Conservation (phyloP, 1,140 invertebrate genomes). For the Drosophila orena region DNA sequence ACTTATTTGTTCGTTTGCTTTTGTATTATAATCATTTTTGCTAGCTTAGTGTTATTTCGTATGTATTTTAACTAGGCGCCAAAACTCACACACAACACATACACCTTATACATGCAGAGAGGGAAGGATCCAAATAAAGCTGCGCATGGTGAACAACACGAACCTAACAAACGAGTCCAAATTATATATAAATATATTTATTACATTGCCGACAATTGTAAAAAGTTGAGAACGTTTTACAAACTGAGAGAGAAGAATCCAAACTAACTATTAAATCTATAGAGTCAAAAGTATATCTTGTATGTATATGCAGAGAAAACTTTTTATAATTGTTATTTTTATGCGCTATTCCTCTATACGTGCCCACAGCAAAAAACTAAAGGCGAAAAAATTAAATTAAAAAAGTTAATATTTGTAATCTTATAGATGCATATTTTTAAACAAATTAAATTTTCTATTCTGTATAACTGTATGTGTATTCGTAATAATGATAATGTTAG, state of each 20-base stretch:
- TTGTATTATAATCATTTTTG: conserved; percentile 84
- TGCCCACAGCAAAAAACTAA: conserved; percentile 31
- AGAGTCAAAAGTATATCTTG: conserved; percentile 49
- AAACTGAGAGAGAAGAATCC: conserved; percentile 38
- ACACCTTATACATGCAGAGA: conserved; percentile 12
- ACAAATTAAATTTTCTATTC: conserved; percentile 66
- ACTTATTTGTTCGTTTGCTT: conserved; percentile 84
- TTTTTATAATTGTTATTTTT: conserved; percentile 82
- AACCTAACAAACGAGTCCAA: conserved; percentile 52
- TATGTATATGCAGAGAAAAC: conserved; percentile 56
- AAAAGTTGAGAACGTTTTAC: conserved; percentile 65
- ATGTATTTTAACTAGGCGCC: conserved; percentile 73
- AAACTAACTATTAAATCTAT: conserved; percentile 49
- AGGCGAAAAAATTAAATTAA: conserved; percentile 16
- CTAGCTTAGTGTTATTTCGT: conserved; percentile 80
- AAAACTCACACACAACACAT: conserved; percentile 43
- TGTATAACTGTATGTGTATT: conserved; percentile 71
- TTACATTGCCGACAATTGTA: conserved; percentile 67
- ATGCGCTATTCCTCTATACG: conserved; percentile 68
- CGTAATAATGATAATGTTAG: conserved; percentile 65
- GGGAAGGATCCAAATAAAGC: conserved; percentile 35
- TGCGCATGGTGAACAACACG: conserved; percentile 34
- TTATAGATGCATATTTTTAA: conserved; percentile 51
- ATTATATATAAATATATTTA: conserved; percentile 50
- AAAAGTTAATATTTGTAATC: conserved; percentile 60